These are phyloP conservation scores for Carabus problematicus DNA, from an alignment of 2,888 invertebrate genomes.

Conservation along the genomic window DNA sequence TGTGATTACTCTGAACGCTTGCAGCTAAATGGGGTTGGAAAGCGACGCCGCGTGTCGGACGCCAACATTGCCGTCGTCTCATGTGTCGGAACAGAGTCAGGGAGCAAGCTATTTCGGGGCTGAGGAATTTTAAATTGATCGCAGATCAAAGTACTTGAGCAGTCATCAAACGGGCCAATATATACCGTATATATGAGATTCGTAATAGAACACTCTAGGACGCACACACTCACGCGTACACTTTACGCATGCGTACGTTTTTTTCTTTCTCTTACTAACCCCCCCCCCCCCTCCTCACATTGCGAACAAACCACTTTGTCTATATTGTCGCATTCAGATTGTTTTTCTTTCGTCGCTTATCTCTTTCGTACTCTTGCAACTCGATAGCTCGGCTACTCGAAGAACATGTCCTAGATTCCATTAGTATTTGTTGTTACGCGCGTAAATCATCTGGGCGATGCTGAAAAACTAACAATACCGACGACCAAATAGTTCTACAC, in stretches of 20 bases:
- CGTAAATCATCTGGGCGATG: no score
- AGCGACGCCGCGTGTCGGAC: background rate
- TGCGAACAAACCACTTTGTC: no score
- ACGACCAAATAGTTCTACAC: no score
- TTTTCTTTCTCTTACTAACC: background rate
- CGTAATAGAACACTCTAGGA: conserved; percentile 32
- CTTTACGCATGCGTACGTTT: conserved; percentile 17
- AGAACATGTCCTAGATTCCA: no score
- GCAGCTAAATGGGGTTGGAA: conserved; percentile 17
- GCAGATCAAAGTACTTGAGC: conserved; percentile 40
- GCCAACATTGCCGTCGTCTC: background rate
- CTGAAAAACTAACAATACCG: no score
- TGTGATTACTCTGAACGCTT: conserved; percentile 31
- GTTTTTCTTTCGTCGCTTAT: no score
- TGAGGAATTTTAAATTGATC: conserved; percentile 39
- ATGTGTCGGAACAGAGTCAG: conserved; percentile 3
- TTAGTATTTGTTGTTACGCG: no score
- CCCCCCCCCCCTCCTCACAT: no score
- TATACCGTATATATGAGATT: conserved; percentile 37
- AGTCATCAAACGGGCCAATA: conserved; percentile 38
- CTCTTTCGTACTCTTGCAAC: no score
- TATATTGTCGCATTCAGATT: no score
- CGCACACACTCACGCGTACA: background rate
- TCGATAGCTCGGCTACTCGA: no score
- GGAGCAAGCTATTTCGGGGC: conserved; percentile 27